These are phyloP conservation scores for Sander vitreus DNA, from an alignment of 2,113 vertebrate species.

Conservation along the genomic window DNA sequence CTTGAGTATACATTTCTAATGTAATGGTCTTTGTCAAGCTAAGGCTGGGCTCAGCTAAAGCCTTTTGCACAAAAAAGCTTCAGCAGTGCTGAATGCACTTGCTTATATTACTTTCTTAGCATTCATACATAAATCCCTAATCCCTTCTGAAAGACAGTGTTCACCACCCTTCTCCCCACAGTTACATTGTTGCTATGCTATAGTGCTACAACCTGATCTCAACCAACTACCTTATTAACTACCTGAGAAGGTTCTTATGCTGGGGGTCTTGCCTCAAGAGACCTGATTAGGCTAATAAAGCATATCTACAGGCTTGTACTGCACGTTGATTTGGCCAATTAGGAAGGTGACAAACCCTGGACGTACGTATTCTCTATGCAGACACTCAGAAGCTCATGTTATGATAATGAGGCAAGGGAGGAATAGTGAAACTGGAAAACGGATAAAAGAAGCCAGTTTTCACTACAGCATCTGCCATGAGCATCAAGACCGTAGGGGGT, in stretches of 20 bases:
- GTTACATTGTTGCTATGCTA: conserved; percentile 64
- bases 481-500: not conserved
- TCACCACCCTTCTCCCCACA: conserved; percentile 41
- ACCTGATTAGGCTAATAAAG: conserved; percentile 81
- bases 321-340: conserved; percentile 77
- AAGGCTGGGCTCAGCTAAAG: conserved; percentile 33
- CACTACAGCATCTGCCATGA: not conserved
- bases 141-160: conserved; percentile 55
- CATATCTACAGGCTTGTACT: conserved; percentile 73
- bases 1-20: conserved; percentile 51
- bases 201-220: conserved; percentile 58
- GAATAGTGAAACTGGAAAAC: conserved; percentile 41
- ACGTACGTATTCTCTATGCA: conserved; percentile 61
- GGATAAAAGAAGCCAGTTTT: conserved; percentile 24
- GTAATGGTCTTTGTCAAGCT: conserved; percentile 42
- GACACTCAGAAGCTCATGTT: conserved; percentile 65
- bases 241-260: conserved; percentile 69
- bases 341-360: conserved; percentile 77
- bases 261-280: conserved; percentile 66
- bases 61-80: conserved; percentile 32
- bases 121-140: conserved; percentile 56
- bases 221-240: conserved; percentile 73
- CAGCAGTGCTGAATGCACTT: conserved; percentile 47
- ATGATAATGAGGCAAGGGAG: conserved; percentile 60
- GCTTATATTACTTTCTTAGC: conserved; percentile 54